Evolutionary conservation across 2,888 invertebrate genomes (phyloP), one percentile per base, ranked within the genome.

Genomic region (Dromius quadrimaculatus): DNA sequence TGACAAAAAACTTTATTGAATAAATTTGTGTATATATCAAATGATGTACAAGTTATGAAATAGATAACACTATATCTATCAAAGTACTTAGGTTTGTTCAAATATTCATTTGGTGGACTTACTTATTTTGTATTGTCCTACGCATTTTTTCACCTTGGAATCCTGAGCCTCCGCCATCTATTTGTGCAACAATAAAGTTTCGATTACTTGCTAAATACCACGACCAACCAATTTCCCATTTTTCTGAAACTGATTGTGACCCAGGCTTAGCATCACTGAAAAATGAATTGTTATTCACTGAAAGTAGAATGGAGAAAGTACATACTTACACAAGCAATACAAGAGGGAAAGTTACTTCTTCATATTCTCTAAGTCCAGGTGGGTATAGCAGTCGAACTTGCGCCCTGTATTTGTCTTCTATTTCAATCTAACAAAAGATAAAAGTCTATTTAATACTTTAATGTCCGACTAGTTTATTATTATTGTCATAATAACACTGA

Each of bases 111-210:
- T n/a, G n/a, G n/a, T 13, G 41, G 22, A 68, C 57, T 74, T 72
- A 77, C 72, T 87, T 87, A 73, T 89, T 89, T 77, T 93, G 92
- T 20, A 94, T 87, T 79, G 91, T 90, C 8, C 90, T 89, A 74
- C 90, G 83, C 73, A 91, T 81, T 62, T 88, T 84, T 78, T 93
- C 92, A 0, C 96, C 95, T 82, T 94, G 89, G 75, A 87, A 92
- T 0, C 92, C 93, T 1, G 94, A 91, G 3, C 97, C 97, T 32
- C 96, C 85, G 0, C 93, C 96, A 82, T 97, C 97, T 63, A 96
- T 93, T 80, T 92, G 89, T 0, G 93, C 95, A 23, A 94, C 92
- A 73, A 96, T 91, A 79, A 93, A 92, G 80, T 92, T 92, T 74
- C 92, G 87, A 11, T 91, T 89, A 61, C 93, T 91, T 1, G 92